A percentile compares a stretch with the other conserved stretches of the same genome.
These are phyloP conservation scores for Temnothorax nylanderi DNA, from an alignment of 1,140 invertebrate genomes.

Conservation along the genomic window DNA sequence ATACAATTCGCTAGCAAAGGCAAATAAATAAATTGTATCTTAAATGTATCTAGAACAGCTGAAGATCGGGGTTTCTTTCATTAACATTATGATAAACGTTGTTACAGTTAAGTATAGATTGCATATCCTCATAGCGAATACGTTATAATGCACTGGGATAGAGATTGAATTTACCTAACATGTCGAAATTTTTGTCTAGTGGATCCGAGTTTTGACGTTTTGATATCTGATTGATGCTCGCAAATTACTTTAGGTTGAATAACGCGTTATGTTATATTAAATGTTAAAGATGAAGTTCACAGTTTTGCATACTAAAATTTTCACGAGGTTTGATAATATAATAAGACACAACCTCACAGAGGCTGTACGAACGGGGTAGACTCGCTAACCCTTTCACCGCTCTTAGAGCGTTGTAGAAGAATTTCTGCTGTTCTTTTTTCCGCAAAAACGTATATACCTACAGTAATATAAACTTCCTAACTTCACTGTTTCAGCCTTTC, in stretches of 20 bases:
- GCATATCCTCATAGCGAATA: conserved; percentile 66
- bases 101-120: conserved; percentile 69
- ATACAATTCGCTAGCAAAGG: conserved; percentile 66
- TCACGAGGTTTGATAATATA: conserved; percentile 43
- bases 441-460: conserved; percentile 63
- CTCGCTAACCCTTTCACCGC: conserved; percentile 73
- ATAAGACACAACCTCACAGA: conserved; percentile 73
- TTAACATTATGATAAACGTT: conserved; percentile 65
- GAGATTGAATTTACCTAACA: conserved; percentile 53
- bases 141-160: conserved; percentile 60
- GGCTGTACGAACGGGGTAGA: conserved; percentile 67
- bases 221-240: conserved; percentile 59
- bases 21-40: conserved; percentile 71
- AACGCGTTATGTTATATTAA: conserved; percentile 39
- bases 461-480: conserved; percentile 68
- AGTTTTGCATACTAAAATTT: conserved; percentile 64
- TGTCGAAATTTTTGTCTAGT: conserved; percentile 59
- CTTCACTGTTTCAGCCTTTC: conserved; percentile 72
- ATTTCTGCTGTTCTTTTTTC: conserved; percentile 39
- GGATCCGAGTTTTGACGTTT: conserved; percentile 45
- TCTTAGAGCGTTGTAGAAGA: conserved; percentile 53
- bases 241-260: conserved; percentile 49
- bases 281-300: conserved; percentile 50
- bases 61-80: conserved; percentile 51
- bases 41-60: conserved; percentile 59